Percentiles rank a stretch among this genome's conserved stretches.
These are phyloP conservation scores for Hydropsyche tenuis DNA, from an alignment of 1,140 invertebrate genomes.

Conservation along the genomic window DNA sequence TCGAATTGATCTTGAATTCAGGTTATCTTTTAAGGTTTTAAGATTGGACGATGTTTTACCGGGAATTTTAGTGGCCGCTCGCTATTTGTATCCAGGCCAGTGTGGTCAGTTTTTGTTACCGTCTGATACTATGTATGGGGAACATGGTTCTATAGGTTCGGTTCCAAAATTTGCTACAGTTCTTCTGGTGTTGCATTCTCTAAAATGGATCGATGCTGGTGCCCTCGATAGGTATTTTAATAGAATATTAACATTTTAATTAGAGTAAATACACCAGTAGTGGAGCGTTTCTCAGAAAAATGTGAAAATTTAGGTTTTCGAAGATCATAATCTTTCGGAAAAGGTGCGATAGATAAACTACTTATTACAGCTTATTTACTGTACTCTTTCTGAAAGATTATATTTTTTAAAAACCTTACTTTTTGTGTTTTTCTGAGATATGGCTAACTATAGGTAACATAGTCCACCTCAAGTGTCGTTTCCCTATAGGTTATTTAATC, in stretches of 20 bases:
- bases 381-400: too few relatives aligned
- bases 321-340: too few relatives aligned
- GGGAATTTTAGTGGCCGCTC: constrained; percentile 15
- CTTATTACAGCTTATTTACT: too few relatives aligned
- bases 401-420: neutral
- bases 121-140: constrained; percentile 16
- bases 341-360: too few relatives aligned
- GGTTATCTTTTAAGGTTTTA: neutral
- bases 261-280: neutral
- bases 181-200: constrained; percentile 7
- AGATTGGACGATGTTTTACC: neutral
- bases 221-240: neutral
- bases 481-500: too few relatives aligned
- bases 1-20: too few relatives aligned
- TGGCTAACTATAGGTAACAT: too few relatives aligned
- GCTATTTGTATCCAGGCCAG: constrained; percentile 12
- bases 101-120: constrained; percentile 12
- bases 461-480: too few relatives aligned
- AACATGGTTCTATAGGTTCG: neutral
- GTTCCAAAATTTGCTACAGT: neutral
- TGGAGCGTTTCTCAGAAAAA: neutral
- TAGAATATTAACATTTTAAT: too few relatives aligned
- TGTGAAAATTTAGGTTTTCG: too few relatives aligned
- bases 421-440: too few relatives aligned
- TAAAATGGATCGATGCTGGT: constrained; percentile 18